A percentile compares a stretch with the other conserved stretches of the same genome.
Conservation (phyloP, 2,888 invertebrate genomes). For the Trichopoda pennipes region DNA sequence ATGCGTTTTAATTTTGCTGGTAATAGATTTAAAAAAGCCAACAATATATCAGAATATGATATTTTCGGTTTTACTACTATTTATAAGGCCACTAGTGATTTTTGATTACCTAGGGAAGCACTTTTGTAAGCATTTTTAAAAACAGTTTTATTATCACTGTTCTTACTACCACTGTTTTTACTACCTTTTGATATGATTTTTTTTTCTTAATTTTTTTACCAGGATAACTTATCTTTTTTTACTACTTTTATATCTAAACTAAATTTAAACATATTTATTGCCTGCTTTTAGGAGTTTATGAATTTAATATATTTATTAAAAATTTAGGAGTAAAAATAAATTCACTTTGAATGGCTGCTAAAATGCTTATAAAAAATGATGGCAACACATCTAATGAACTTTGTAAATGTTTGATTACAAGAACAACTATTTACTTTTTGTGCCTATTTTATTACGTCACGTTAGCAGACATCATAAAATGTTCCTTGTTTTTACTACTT, state of each 20-base stretch:
- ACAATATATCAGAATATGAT: too few relatives aligned
- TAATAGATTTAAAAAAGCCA: too few relatives aligned
- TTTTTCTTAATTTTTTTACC: too few relatives aligned
- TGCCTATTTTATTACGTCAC: not conserved
- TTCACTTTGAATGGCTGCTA: constrained; percentile 14
- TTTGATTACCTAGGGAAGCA: too few relatives aligned
- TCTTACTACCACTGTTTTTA: not conserved
- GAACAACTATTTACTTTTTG: not conserved
- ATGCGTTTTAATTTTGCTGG: too few relatives aligned
- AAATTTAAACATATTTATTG: constrained; percentile 2
- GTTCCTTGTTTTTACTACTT: not conserved
- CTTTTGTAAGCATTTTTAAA: too few relatives aligned
- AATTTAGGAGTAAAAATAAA: not conserved
- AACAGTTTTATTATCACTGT: too few relatives aligned
- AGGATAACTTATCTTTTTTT: too few relatives aligned
- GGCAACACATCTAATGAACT: not conserved
- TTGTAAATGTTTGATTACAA: constrained; percentile 10
- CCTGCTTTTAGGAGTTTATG: constrained; percentile 36
- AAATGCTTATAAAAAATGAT: constrained; percentile 13
- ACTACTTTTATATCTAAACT: not conserved
- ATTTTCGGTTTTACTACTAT: too few relatives aligned
- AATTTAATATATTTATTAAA: too few relatives aligned
- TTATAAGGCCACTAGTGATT: too few relatives aligned
- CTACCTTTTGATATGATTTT: not conserved
- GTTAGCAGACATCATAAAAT: not conserved